Conservation (phyloP, 2,888 invertebrate genomes). For the Crematogaster levior region DNA sequence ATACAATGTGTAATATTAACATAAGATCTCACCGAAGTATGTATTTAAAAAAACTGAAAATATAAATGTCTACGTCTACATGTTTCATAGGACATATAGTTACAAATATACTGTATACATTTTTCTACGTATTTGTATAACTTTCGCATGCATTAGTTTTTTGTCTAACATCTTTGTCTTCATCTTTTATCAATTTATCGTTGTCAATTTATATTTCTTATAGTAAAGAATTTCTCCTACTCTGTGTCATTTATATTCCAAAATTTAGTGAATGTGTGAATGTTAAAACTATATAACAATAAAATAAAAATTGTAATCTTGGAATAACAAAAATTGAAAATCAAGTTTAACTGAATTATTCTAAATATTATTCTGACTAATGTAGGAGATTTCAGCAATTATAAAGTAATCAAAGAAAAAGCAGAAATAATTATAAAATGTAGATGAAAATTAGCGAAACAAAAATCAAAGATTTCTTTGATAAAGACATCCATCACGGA, state of each 20-base stretch:
- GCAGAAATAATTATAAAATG: background rate
- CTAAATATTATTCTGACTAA: background rate
- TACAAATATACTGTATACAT: background rate
- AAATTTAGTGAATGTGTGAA: background rate
- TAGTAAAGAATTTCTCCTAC: background rate
- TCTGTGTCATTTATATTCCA: background rate
- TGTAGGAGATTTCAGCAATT: background rate
- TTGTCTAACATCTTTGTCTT: background rate
- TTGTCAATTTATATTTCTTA: background rate
- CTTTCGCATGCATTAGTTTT: background rate
- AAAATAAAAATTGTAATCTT: background rate
- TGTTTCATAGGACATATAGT: background rate
- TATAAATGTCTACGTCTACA: no score
- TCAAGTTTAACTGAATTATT: background rate
- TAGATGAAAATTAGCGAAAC: background rate
- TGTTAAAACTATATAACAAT: background rate
- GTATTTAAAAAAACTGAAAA: background rate
- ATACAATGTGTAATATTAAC: background rate
- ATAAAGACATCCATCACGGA: no score
- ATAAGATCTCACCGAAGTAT: background rate
- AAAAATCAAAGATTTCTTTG: no score
- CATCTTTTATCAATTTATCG: no score
- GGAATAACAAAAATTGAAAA: background rate
- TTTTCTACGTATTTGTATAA: constrained; percentile 4
- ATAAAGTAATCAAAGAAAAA: background rate